Evolutionary conservation across 2,113 vertebrate species (phyloP).

Genomic region (Octodon degus): DNA sequence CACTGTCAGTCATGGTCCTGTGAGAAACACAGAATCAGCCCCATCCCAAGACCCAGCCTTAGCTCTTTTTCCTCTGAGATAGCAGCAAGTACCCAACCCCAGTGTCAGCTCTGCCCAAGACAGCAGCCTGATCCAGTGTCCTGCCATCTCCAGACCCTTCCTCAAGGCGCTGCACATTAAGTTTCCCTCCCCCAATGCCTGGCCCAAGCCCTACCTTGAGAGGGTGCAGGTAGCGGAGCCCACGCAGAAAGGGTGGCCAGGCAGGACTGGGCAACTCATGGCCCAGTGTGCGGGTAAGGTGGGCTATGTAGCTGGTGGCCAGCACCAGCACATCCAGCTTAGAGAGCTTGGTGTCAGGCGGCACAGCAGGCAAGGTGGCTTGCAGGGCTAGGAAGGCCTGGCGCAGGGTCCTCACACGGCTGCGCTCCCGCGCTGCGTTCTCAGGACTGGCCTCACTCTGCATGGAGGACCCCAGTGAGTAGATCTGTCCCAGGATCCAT

Average conservation of each 20-base stretch:
- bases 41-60: not conserved
- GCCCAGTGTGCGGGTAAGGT: slow-evolving; percentile 89
- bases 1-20: not conserved
- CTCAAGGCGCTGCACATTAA: not conserved
- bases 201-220: slow-evolving; percentile 87
- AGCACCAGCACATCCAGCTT: slow-evolving; percentile 92
- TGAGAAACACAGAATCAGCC: not conserved
- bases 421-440: slow-evolving; percentile 89
- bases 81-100: not conserved
- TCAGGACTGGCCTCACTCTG: slow-evolving; percentile 86
- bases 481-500: rapidly evolving
- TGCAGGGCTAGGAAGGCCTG: slow-evolving; percentile 92
- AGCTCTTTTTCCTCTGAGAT: not conserved
- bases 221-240: slow-evolving; percentile 89
- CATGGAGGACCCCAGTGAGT: slow-evolving; percentile 28
- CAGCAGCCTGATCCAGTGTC: not conserved
- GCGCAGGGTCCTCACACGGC: slow-evolving; percentile 89
- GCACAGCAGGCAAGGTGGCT: slow-evolving; percentile 90
- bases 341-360: slow-evolving; percentile 92
- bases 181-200: not conserved
- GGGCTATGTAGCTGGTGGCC: slow-evolving; percentile 93
- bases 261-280: slow-evolving; percentile 75
- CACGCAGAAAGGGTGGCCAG: slow-evolving; percentile 76
- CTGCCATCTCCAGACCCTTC: not conserved
- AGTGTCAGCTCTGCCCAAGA: not conserved